A percentile compares a stretch with the other conserved stretches of the same genome.
phyloP scores from a whole-genome alignment of 2,888 invertebrate species.

The Latrodectus elegans region DNA sequence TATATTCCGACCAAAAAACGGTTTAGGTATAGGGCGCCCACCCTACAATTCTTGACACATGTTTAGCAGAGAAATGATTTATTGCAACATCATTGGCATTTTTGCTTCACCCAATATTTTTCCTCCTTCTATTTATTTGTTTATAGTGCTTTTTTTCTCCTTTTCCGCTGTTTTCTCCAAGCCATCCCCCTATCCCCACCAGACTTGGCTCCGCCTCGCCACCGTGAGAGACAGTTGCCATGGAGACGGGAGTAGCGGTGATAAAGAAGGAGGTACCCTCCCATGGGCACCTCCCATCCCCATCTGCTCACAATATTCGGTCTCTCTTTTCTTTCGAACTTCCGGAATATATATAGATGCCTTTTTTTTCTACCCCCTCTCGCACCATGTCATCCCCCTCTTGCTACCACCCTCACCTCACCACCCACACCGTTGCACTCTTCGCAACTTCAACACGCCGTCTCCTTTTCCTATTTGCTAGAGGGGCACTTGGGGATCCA shows the following conservation, averaged over 20 bases:
- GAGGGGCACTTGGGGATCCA: constrained; percentile 41
- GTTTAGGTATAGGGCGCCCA: background rate
- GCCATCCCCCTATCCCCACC: constrained; percentile 17
- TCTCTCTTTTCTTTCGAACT: constrained; percentile 46
- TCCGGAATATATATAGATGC: constrained; percentile 64
- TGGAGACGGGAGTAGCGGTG: constrained; percentile 67
- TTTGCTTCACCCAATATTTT: constrained; percentile 59
- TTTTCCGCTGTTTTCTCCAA: constrained; percentile 6
- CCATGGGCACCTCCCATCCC: constrained; percentile 49
- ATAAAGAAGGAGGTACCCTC: constrained; percentile 65
- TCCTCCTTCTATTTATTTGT: constrained; percentile 60
- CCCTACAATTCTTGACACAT: constrained; percentile 44
- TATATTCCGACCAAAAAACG: constrained; percentile 14
- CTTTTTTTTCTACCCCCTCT: constrained; percentile 15
- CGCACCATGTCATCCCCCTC: background rate
- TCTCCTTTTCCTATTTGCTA: constrained; percentile 53
- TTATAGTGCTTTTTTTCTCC: constrained; percentile 45
- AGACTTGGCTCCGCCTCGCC: constrained; percentile 34
- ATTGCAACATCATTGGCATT: constrained; percentile 66
- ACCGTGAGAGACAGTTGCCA: constrained; percentile 67
- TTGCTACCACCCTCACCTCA: background rate
- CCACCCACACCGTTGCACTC: background rate
- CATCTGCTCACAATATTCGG: constrained; percentile 62
- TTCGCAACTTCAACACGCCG: constrained; percentile 57
- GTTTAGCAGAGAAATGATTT: constrained; percentile 64